These are phyloP conservation scores for Callyntrura guangdongensis DNA, from an alignment of 2,888 invertebrate species.

Conservation along the genomic window DNA sequence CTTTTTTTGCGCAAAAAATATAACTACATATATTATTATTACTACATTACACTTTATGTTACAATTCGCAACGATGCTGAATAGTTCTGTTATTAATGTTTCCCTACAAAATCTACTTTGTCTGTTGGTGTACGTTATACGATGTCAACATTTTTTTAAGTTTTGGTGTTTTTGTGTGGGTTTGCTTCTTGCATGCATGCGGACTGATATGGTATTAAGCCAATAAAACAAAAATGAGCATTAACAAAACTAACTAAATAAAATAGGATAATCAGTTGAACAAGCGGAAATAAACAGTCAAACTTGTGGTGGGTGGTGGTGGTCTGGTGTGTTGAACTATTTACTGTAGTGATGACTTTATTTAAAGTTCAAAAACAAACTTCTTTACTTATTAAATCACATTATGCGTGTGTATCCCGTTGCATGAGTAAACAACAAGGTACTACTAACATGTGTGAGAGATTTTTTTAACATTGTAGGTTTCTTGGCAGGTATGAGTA, in stretches of 20 bases:
- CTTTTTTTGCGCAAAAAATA: background rate
- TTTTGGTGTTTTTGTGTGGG: background rate
- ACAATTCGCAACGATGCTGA: background rate
- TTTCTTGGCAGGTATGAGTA: conserved; percentile 29
- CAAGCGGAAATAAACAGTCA: conserved; percentile 25
- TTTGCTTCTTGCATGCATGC: background rate
- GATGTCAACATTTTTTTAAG: background rate
- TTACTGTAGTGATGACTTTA: background rate
- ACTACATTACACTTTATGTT: background rate
- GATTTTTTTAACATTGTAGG: conserved; percentile 15
- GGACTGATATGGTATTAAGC: conserved; percentile 27
- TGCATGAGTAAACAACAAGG: background rate
- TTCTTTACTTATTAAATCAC: background rate
- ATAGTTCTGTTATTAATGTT: background rate
- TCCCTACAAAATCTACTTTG: background rate
- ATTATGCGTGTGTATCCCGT: background rate
- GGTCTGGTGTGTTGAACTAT: too few species aligned
- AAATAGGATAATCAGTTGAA: background rate
- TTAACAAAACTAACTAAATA: background rate
- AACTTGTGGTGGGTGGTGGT: background rate
- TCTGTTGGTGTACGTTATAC: background rate
- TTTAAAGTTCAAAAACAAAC: conserved; percentile 5
- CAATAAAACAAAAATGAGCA: background rate
- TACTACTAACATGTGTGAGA: background rate
- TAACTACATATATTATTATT: background rate